Base-by-base conservation (phyloP, 1,140 invertebrate genomes). In the Drosophila santomea region DNA sequence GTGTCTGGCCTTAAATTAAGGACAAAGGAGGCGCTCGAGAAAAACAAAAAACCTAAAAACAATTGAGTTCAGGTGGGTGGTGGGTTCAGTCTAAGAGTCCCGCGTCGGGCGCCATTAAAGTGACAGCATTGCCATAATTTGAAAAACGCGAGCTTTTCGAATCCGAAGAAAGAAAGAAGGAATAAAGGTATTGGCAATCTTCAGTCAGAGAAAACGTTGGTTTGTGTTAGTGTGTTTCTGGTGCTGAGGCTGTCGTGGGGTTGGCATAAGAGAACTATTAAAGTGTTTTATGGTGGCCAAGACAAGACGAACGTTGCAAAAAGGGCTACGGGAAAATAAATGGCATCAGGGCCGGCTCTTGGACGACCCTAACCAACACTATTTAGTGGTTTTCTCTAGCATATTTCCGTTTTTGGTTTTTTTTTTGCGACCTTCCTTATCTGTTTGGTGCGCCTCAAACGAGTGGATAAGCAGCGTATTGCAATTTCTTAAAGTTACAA, bases 241-340 rank as follows among this genome's bases (percentile, higher is more conserved):
- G 43, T 11, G 61, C 35, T 44, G 45, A 4, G 38, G 20, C 28
- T 38, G 52, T 60, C 52, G 61, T 45, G 35, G 67, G 47, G 36
- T 58, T 72, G 66, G 68, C 68, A 58, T 72, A 72, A 71, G 68
- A 56, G 81, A 88, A 86, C 82, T 86, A 86, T 86, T 88, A 86
- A 86, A 88, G 82, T 86, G 82, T 86, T 86, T 86, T 86, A 86
- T 86, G 74, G 83, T 78, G 69, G 71, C 81, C 79, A 58, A 88
- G 82, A 86, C 82, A 86, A 88, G 82, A 54, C 77, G 66, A 69
- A 58, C 68, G 66, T 45, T 71, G 67, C 66, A 48, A 71, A 36
- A 68, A 45, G 55, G 59, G 60, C 62, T 50, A 61, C 60, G 51
- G 62, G 55, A 52, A 72, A 72, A 72, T 72, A 72, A 72, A 72